A percentile compares a stretch with the other conserved stretches of the same genome.
These are phyloP conservation scores for Ceratosolen fusciceps DNA, from an alignment of 1,140 invertebrate species.

Conservation along the genomic window DNA sequence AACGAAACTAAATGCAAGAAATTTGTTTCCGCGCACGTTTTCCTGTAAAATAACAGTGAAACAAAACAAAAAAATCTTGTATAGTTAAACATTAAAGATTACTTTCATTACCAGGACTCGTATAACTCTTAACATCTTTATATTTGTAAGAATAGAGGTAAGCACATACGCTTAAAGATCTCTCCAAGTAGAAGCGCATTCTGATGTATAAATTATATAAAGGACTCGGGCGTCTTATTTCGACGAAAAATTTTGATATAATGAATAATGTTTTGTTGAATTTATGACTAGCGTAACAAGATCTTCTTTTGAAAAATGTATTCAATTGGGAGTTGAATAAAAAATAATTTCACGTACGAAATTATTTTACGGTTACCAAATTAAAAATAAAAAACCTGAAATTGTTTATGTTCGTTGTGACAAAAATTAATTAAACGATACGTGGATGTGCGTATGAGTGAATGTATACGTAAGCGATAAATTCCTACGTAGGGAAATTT, in stretches of 20 bases:
- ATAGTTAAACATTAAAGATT: background rate
- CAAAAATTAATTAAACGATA: too few relatives aligned
- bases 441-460: background rate
- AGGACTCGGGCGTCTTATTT: background rate
- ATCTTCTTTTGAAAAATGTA: background rate
- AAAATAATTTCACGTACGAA: background rate
- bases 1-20: background rate
- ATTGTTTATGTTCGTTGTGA: too few relatives aligned
- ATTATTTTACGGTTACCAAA: constrained; percentile 1
- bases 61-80: background rate
- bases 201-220: constrained; percentile 5
- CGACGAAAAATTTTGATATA: too few relatives aligned
- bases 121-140: background rate
- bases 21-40: background rate
- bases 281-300: background rate
- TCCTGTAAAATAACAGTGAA: too few relatives aligned
- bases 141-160: background rate
- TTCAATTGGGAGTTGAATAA: background rate
- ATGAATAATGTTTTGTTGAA: constrained; percentile 1
- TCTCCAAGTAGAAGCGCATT: background rate
- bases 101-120: background rate
- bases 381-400: background rate
- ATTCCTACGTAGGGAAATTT: background rate
- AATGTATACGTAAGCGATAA: too few relatives aligned
- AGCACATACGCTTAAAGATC: too few relatives aligned